Conservation (phyloP, 2,888 invertebrate genomes). For the Willowsia nigromaculata region DNA sequence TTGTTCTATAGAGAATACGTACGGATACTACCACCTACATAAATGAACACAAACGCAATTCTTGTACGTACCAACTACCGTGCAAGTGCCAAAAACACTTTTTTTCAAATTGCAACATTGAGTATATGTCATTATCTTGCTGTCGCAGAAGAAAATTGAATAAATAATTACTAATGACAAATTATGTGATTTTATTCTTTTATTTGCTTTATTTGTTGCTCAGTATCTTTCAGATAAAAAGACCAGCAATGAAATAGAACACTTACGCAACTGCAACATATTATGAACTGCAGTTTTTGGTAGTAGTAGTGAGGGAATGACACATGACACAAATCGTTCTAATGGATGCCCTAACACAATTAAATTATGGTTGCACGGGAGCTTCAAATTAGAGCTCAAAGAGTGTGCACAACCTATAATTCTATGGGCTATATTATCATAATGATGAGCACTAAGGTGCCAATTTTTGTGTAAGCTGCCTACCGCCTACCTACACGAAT, state of each 20-base stretch:
- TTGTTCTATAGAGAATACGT: background rate
- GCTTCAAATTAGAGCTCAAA: conserved; percentile 36
- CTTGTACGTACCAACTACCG: background rate
- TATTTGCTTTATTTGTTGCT: conserved; percentile 38
- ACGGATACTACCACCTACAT: background rate
- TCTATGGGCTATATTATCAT: background rate
- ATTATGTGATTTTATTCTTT: conserved; percentile 24
- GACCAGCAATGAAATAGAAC: background rate
- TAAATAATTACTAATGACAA: conserved; percentile 50
- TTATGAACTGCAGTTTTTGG: too few species aligned
- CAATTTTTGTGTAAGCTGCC: background rate
- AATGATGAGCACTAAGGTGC: background rate
- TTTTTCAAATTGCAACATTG: background rate
- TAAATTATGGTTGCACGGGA: conserved; percentile 61
- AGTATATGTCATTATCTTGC: background rate
- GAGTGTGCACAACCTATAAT: background rate
- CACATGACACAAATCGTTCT: conserved; percentile 61
- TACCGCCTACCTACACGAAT: background rate
- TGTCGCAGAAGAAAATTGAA: conserved; percentile 1
- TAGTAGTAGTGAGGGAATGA: too few species aligned
- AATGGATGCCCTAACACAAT: conserved; percentile 62
- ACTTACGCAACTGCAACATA: conserved; percentile 19
- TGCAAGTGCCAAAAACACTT: conserved; percentile 26
- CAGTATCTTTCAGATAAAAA: background rate
- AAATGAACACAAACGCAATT: background rate